These are phyloP conservation scores for Brachirus orientalis DNA, from an alignment of 2,113 vertebrate genomes.

Conservation along the genomic window DNA sequence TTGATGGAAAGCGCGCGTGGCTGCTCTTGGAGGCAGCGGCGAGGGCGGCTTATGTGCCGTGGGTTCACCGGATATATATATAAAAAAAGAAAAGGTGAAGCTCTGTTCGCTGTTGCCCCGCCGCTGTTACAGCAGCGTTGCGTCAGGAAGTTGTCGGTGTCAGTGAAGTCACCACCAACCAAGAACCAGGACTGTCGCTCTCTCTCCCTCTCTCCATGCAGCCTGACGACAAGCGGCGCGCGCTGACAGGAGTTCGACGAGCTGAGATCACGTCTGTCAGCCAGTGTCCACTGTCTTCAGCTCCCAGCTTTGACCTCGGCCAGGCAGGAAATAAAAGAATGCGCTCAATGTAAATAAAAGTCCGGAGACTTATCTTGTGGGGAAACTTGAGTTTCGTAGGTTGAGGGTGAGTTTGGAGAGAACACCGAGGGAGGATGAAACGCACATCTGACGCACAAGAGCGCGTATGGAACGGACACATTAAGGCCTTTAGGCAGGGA, in stretches of 20 bases:
- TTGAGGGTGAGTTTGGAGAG: background rate
- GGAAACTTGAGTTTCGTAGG: conserved; percentile 21
- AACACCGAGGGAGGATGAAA: background rate
- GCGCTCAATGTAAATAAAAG: background rate
- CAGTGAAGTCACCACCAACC: conserved; percentile 68
- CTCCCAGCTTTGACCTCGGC: conserved; percentile 28
- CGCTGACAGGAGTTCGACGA: background rate
- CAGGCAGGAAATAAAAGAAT: conserved; percentile 16
- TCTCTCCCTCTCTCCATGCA: conserved; percentile 24
- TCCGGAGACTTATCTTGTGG: conserved; percentile 10
- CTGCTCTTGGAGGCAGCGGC: conserved; percentile 31
- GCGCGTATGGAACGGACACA: too few species aligned
- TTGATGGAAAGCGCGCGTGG: conserved; percentile 28
- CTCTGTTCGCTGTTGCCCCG: conserved; percentile 56
- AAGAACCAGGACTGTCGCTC: conserved; percentile 46
- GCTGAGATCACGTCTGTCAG: conserved; percentile 9
- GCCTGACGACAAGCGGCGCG: conserved; percentile 3
- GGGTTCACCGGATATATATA: conserved; percentile 72
- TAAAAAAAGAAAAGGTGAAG: conserved; percentile 73
- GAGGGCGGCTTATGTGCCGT: conserved; percentile 61
- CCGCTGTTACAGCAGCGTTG: conserved; percentile 80
- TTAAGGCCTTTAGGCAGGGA: too few species aligned
- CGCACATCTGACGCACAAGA: background rate
- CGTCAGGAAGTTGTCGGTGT: conserved; percentile 79
- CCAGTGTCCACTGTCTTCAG: conserved; percentile 11